Evolutionary conservation across 2,113 vertebrate species (phyloP).

Genomic region (Sciurus niger): DNA sequence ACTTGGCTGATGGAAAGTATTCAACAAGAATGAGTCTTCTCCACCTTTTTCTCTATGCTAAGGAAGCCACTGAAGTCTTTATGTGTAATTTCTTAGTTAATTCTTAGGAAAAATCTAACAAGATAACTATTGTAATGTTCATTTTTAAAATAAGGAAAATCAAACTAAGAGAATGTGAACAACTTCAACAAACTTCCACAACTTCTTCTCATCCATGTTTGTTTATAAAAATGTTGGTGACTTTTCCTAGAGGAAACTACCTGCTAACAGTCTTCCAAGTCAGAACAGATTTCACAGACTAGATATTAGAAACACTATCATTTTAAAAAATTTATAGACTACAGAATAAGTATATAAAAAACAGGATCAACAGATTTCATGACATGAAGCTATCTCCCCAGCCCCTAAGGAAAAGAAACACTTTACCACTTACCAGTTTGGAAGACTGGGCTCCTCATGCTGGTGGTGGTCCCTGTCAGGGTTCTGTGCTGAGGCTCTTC

Average conservation of each 20-base stretch:
- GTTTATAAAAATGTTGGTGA: not conserved
- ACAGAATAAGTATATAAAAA: not conserved
- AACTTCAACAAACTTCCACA: not conserved
- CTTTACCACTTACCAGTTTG: slow-evolving; percentile 71
- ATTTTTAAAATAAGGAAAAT: slow-evolving; percentile 53
- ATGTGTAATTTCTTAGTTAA: not conserved
- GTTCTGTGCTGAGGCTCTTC: slow-evolving; percentile 17
- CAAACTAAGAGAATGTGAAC: not conserved
- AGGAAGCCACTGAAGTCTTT: not conserved
- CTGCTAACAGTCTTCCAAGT: not conserved
- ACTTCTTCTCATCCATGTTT: not conserved
- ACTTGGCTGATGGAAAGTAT: not conserved
- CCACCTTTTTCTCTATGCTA: not conserved
- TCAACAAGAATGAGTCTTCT: not conserved
- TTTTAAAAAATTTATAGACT: not conserved
- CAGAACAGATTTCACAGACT: not conserved
- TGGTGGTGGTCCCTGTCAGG: not conserved
- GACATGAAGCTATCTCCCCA: not conserved
- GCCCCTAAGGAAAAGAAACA: not conserved
- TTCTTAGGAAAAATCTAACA: not conserved
- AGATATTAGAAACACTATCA: not conserved
- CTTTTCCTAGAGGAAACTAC: not conserved
- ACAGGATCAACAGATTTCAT: not conserved
- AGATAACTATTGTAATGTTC: not conserved
- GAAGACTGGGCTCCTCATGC: slow-evolving; percentile 74